Evolutionary conservation across 2,888 invertebrate genomes (phyloP), one percentile per base, ranked within the genome.

Genomic region (Drosophila sordidapex): DNA sequence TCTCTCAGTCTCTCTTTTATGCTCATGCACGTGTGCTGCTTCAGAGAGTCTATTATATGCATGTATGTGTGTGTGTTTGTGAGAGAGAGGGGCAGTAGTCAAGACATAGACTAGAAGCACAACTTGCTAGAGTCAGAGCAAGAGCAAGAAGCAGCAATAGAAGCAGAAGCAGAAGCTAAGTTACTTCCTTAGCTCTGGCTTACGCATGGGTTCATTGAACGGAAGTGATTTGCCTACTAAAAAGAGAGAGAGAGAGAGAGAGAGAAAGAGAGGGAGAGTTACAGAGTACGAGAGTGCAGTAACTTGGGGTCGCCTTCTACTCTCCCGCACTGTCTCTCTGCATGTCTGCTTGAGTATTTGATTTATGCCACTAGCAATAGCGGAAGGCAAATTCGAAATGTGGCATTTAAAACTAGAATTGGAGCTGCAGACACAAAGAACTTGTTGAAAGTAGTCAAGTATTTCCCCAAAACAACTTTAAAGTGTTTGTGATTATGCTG

Each of bases 151-250:
- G 35, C 40, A 66, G 58, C 48, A 52, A 33, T 29, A 33, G 38
- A 35, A 43, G 25, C 53, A 71, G 29, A 54, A 43, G 49, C 72
- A 76, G 67, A 81, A 70, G 66, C 63, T 65, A 52, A 76, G 83
- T 67, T 57, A 68, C 76, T 82, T 76, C 70, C 76, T 76, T 69
- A 80, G 78, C 81, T 83, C 81, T 83, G 84, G 87, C 90, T 91
- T 92, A 91, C 92, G 91, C 91, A 92, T 85, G 91, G 86, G 91
- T 91, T 91, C 91, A 91, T 91, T 92, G 91, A 89, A 92, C 91
- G 92, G 90, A 91, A 91, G 89, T 90, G 91, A 91, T 91, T 92
- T 91, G 89, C 91, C 86, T 90, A 87, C 80, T 74, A 68, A 58
- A 67, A 4, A 7, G 18, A 58, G 48, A 51, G 64, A 27, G 48